Base-by-base conservation (phyloP, 1,140 invertebrate species). In the Melitaea cinxia region DNA sequence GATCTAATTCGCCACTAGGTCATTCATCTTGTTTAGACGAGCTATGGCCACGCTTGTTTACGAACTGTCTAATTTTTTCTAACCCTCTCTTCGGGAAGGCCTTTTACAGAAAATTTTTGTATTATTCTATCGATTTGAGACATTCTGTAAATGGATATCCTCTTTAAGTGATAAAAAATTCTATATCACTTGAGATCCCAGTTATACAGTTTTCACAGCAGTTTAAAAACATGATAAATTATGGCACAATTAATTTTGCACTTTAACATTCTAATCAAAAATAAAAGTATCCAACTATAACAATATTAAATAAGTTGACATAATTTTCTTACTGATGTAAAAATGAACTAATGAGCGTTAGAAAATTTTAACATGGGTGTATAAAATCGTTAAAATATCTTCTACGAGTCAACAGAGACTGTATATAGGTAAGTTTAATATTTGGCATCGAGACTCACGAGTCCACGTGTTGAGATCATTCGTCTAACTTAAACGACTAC, bases 401-500 rank as follows among this genome's bases (percentile, higher is more conserved):
- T 42, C 37, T 42, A 5, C 15, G 15, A 42, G 4, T 42, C 15
- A 42, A 42, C 5, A 42, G 4, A 42, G 37, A 42, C 15, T 42
- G 9, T 42, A n/a, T n/a, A n/a, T n/a, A 42, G 12, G 14, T 19
- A 64, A 54, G 33, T 66, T 60, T 26, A 70, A 69, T 61, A 77
- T 77, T 79, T 75, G 72, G 68, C 70, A 75, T 63, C 59, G 62
- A 65, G 49, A 58, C 28, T 56, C 54, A 54, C 15, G 15, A 17
- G 14, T 14, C 64, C 55, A 35, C 54, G 52, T 50, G 68, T 60
- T 77, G 72, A 78, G 77, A 78, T 77, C 76, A 65, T 65, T 47
- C 37, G 54, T 57, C 54, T 57, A 24, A 37, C 54, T 57, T 57
- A 57, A 15, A 23, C 9, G 4, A 6, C 57, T 59, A 59, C 17